These are phyloP conservation scores for Pipa parva DNA, from an alignment of 2,113 vertebrate genomes.

Conservation along the genomic window DNA sequence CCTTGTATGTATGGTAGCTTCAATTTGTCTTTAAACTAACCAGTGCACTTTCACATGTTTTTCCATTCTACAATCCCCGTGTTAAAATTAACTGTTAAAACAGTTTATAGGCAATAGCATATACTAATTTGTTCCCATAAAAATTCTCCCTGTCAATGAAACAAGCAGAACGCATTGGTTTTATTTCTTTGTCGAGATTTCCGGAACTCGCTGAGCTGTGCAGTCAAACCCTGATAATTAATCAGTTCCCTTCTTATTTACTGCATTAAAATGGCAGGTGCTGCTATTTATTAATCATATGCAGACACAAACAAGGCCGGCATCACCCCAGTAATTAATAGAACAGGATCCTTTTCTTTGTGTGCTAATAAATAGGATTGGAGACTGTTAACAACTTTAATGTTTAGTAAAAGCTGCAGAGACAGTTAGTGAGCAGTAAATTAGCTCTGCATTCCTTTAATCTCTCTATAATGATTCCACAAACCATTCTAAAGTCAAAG, in stretches of 20 bases:
- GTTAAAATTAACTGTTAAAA: no score
- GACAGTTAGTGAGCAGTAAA: conserved; percentile 29
- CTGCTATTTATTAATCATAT: conserved; percentile 33
- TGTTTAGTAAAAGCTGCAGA: conserved; percentile 23
- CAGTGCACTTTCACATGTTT: no score
- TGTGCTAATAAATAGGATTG: conserved; percentile 31
- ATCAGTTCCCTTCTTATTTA: conserved; percentile 36
- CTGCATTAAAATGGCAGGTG: conserved; percentile 36
- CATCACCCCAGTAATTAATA: conserved; percentile 32
- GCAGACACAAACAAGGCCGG: conserved; percentile 30
- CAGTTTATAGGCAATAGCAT: no score
- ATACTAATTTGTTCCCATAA: no score
- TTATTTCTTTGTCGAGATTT: neutral
- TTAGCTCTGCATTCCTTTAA: neutral
- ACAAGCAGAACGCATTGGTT: no score
- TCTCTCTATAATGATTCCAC: neutral
- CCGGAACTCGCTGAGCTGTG: conserved; percentile 12
- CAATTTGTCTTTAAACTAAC: no score
- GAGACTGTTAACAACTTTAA: conserved; percentile 30
- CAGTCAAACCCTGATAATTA: conserved; percentile 22
- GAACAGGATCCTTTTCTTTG: conserved; percentile 13
- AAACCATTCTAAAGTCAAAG: neutral
- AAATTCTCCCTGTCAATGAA: no score
- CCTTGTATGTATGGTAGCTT: no score
- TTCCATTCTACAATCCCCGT: no score